These are phyloP conservation scores for Bostrychus sinensis DNA, from an alignment of 2,113 vertebrate species.

Conservation along the genomic window DNA sequence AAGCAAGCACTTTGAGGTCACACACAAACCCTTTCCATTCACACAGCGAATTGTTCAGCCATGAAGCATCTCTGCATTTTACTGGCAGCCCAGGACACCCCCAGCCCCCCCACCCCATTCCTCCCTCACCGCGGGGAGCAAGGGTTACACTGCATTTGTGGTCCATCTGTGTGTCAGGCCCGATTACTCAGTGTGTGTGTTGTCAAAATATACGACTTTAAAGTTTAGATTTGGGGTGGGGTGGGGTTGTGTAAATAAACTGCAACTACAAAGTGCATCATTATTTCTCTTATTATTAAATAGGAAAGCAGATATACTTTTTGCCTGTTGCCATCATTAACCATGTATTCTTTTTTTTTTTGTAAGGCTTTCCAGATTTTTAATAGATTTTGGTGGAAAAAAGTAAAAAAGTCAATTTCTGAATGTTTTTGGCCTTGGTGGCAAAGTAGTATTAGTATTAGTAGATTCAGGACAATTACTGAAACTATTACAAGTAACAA, in stretches of 20 bases:
- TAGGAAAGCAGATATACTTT: no score
- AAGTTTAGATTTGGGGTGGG: neutral
- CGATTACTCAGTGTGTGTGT: slow-evolving; percentile 55
- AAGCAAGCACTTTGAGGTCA: slow-evolving; percentile 70
- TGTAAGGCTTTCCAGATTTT: no score
- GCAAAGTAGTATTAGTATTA: no score
- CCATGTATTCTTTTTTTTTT: no score
- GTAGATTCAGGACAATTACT: no score
- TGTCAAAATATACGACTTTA: slow-evolving; percentile 39
- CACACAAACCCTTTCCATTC: slow-evolving; percentile 80
- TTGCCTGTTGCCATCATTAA: no score
- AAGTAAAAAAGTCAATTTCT: no score
- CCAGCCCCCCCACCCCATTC: slow-evolving; percentile 34
- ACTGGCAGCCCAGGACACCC: slow-evolving; percentile 74
- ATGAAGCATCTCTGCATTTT: slow-evolving; percentile 82
- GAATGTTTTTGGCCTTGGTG: no score
- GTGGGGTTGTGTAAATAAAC: slow-evolving; percentile 2
- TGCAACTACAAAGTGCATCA: slow-evolving; percentile 1
- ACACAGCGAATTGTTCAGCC: slow-evolving; percentile 82
- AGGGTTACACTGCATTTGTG: slow-evolving; percentile 79
- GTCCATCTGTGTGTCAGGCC: slow-evolving; percentile 80
- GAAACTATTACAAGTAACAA: no score
- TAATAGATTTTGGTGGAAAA: no score
- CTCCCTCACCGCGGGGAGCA: slow-evolving; percentile 76
- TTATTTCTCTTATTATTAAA: no score